Conservation (phyloP, 1,140 invertebrate genomes). For the Notospermus geniculatus region DNA sequence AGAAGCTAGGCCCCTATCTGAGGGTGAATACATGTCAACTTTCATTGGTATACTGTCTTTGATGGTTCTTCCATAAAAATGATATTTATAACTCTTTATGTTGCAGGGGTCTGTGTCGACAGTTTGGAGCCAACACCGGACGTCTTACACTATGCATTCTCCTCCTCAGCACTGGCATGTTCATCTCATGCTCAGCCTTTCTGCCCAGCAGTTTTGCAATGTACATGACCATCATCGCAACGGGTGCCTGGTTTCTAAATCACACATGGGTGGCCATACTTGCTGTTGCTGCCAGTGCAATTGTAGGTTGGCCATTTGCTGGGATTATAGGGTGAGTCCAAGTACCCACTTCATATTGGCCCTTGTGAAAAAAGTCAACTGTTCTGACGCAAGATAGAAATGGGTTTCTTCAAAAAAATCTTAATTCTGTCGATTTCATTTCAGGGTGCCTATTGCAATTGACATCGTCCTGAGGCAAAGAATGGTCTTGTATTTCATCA, state of each 20-base stretch:
- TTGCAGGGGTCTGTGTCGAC: slow-evolving; percentile 76
- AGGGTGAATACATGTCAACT: too few species aligned
- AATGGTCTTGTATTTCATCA: slow-evolving; percentile 67
- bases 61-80: too few species aligned
- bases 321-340: slow-evolving; percentile 45
- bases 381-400: not conserved
- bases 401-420: slow-evolving; percentile 12
- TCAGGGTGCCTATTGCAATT: slow-evolving; percentile 79
- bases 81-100: not conserved
- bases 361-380: too few species aligned
- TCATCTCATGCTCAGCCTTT: slow-evolving; percentile 83
- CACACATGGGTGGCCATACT: slow-evolving; percentile 43
- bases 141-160: slow-evolving; percentile 79
- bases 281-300: slow-evolving; percentile 43
- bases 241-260: slow-evolving; percentile 71
- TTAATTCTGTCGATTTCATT: slow-evolving; percentile 26
- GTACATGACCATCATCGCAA: slow-evolving; percentile 75
- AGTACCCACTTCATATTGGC: too few species aligned
- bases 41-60: too few species aligned
- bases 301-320: slow-evolving; percentile 72
- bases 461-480: slow-evolving; percentile 73
- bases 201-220: slow-evolving; percentile 93
- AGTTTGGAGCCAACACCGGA: slow-evolving; percentile 86
- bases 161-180: slow-evolving; percentile 87
- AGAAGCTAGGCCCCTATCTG: too few species aligned